phyloP scores from a whole-genome alignment of 2,888 invertebrate species.

The Drosophila multiciliata region DNA sequence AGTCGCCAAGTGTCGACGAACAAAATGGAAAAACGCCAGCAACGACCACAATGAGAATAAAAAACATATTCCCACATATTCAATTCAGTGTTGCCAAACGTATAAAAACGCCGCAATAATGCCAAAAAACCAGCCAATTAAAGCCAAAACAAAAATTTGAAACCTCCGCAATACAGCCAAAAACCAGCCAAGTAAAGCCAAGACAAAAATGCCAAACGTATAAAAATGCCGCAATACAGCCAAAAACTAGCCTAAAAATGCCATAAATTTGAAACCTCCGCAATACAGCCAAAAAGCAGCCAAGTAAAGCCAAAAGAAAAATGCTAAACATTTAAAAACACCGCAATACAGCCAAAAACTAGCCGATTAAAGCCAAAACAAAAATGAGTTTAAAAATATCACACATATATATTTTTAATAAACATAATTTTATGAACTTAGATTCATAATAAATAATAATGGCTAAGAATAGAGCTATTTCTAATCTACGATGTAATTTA shows the following conservation, averaged over 20 bases:
- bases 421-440: neutral
- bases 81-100: neutral
- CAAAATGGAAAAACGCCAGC: constrained; percentile 2
- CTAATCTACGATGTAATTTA: too few species aligned
- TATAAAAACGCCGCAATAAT: neutral
- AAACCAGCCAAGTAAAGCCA: neutral
- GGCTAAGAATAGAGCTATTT: too few species aligned
- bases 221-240: neutral
- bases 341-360: neutral
- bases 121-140: neutral
- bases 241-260: neutral
- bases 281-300: neutral
- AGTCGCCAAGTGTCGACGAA: constrained; percentile 22
- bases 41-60: neutral
- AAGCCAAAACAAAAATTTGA: neutral
- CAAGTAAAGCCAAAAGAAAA: too few species aligned
- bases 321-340: neutral
- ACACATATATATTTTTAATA: neutral
- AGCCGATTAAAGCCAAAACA: neutral
- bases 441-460: neutral
- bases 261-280: neutral
- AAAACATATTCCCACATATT: neutral
- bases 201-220: neutral
- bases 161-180: too few species aligned
- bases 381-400: neutral